These are phyloP conservation scores for Tortricodes alternella DNA, from an alignment of 2,888 invertebrate species.

Conservation along the genomic window DNA sequence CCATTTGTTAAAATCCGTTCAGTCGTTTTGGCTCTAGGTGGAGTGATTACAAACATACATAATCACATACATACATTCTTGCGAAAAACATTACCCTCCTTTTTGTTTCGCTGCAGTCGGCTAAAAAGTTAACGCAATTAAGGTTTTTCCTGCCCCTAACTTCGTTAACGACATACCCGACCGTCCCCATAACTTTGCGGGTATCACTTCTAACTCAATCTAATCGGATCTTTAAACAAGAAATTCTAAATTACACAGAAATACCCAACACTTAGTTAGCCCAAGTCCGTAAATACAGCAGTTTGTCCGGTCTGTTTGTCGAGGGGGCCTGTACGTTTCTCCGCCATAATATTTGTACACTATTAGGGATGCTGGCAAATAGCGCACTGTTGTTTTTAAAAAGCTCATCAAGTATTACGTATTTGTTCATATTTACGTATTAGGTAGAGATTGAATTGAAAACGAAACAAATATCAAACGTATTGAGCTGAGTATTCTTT, in stretches of 20 bases:
- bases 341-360: constrained; percentile 37
- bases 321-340: not conserved
- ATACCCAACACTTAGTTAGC: not conserved
- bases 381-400: constrained; percentile 29
- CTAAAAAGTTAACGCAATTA: too few species aligned
- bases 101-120: too few species aligned
- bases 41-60: too few species aligned
- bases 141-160: not conserved
- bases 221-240: constrained; percentile 9
- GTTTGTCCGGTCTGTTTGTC: constrained; percentile 23
- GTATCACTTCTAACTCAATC: not conserved
- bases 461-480: not conserved
- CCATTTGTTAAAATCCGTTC: too few species aligned
- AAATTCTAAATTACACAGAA: constrained; percentile 4
- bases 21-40: too few species aligned
- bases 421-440: not conserved
- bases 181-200: not conserved
- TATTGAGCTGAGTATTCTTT: not conserved
- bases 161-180: not conserved
- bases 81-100: too few species aligned
- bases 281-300: constrained; percentile 29
- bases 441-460: not conserved
- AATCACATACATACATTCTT: too few species aligned
- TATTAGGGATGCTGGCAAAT: constrained; percentile 35
- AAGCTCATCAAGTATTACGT: constrained; percentile 3